Percentiles rank a stretch among this genome's conserved stretches.
Conservation (phyloP, 1,140 invertebrate species). For the Trinorchestia longiramus region DNA sequence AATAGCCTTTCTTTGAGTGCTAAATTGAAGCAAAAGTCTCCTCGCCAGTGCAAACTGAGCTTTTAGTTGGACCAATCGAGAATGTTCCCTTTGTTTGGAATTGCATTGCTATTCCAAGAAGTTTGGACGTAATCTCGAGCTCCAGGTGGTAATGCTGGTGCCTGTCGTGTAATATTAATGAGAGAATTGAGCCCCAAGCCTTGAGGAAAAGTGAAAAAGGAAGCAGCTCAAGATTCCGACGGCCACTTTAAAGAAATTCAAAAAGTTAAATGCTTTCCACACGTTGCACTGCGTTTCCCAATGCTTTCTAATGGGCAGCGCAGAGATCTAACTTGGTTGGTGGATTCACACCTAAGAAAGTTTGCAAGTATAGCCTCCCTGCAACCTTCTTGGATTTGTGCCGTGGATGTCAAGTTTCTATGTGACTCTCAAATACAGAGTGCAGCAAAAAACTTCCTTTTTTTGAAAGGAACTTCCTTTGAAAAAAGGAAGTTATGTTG, state of each 20-base stretch:
- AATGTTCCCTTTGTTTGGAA: constrained; percentile 42
- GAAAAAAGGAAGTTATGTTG: no score
- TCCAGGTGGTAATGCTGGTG: constrained; percentile 35
- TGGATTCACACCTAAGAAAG: constrained; percentile 37
- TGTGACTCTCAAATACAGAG: constrained; percentile 9
- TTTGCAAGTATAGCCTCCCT: background rate
- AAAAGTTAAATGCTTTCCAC: constrained; percentile 51
- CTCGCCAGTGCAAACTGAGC: constrained; percentile 1
- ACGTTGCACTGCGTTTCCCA: constrained; percentile 20
- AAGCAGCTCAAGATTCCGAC: constrained; percentile 25
- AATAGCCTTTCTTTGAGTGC: background rate
- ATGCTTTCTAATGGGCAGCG: constrained; percentile 40
- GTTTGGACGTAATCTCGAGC: constrained; percentile 43
- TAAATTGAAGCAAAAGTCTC: constrained; percentile 13
- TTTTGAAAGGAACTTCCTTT: no score
- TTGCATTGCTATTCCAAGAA: constrained; percentile 51
- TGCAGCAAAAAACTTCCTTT: no score
- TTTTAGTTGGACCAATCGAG: constrained; percentile 18
- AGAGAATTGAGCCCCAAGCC: constrained; percentile 1
- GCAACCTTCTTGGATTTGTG: no score
- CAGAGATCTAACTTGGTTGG: background rate
- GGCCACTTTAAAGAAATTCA: constrained; percentile 48
- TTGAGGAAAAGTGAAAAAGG: constrained; percentile 21
- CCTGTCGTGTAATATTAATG: constrained; percentile 51
- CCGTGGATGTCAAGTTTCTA: background rate